Conservation (phyloP, 2,888 invertebrate species). For the Encarsia formosa region DNA sequence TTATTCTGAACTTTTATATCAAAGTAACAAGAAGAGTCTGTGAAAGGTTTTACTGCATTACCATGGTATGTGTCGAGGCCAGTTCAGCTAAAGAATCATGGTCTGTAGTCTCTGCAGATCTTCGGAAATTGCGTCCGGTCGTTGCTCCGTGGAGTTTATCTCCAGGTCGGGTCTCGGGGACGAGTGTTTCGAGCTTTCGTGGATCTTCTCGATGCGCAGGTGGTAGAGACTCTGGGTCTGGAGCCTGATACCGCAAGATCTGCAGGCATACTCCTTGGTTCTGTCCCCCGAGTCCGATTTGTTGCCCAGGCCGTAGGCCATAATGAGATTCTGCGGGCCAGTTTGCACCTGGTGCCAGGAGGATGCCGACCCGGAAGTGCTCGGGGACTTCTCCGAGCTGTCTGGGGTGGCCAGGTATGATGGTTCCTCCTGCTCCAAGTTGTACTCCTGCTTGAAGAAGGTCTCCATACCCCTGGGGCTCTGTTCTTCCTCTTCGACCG, state of each 20-base stretch:
- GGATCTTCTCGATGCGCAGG: constrained; percentile 41
- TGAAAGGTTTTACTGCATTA: too few relatives aligned
- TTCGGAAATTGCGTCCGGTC: constrained; percentile 65
- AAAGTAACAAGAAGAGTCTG: too few relatives aligned
- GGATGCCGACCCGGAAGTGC: constrained; percentile 49
- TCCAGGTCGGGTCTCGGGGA: constrained; percentile 39
- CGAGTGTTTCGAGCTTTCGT: constrained; percentile 38
- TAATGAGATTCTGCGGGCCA: constrained; percentile 74
- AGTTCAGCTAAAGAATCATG: constrained; percentile 86
- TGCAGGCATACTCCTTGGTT: constrained; percentile 53
- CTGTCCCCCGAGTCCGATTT: constrained; percentile 54
- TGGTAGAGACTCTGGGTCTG: constrained; percentile 51
- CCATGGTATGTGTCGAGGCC: too few relatives aligned
- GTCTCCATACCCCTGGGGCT: constrained; percentile 45
- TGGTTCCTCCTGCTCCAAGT: constrained; percentile 45
- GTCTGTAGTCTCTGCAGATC: constrained; percentile 84
- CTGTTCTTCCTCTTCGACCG: constrained; percentile 38
- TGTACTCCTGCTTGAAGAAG: constrained; percentile 46
- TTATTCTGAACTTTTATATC: too few relatives aligned
- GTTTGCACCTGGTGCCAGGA: constrained; percentile 63
- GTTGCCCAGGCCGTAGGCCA: constrained; percentile 59
- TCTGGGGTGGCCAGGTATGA: constrained; percentile 40
- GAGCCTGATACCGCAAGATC: constrained; percentile 54
- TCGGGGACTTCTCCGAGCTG: constrained; percentile 36
- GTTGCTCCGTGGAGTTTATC: constrained; percentile 51